Evolutionary conservation across 2,113 vertebrate species (phyloP).

Genomic region (Microtus montanus): DNA sequence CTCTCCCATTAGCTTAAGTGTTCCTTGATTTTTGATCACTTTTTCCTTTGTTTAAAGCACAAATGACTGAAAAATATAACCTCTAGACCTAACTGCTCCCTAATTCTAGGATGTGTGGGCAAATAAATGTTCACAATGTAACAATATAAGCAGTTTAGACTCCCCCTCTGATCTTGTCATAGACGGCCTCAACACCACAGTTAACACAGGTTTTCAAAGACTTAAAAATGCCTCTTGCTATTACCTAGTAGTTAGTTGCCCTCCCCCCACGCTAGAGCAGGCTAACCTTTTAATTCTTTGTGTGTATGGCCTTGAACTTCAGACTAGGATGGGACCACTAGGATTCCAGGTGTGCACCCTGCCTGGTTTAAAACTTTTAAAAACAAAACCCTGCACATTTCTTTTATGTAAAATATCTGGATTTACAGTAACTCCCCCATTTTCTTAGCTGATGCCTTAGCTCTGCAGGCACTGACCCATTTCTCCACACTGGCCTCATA

Average conservation of each 20-base stretch:
- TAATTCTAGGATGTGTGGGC: neutral
- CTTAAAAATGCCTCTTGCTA: conserved; percentile 30
- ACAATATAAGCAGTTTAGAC: neutral
- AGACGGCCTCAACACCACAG: neutral
- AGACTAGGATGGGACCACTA: neutral
- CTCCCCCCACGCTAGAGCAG: neutral
- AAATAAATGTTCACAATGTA: neutral
- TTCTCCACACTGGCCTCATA: neutral
- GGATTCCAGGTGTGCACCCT: neutral
- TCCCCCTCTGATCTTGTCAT: neutral
- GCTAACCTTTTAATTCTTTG: neutral
- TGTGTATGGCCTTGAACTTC: neutral
- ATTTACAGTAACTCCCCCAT: neutral
- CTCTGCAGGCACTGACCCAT: neutral
- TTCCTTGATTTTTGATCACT: neutral
- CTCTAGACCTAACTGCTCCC: neutral
- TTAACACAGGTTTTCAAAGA: neutral
- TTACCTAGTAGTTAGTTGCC: neutral
- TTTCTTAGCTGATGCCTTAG: neutral
- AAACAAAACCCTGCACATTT: neutral
- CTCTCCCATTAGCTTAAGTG: neutral
- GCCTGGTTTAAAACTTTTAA: neutral
- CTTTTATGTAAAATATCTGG: neutral
- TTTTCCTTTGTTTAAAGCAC: neutral
- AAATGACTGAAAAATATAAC: neutral